Percentiles rank a stretch among this genome's conserved stretches.
Conservation (phyloP, 2,113 vertebrate genomes). For the Alectura lathami region DNA sequence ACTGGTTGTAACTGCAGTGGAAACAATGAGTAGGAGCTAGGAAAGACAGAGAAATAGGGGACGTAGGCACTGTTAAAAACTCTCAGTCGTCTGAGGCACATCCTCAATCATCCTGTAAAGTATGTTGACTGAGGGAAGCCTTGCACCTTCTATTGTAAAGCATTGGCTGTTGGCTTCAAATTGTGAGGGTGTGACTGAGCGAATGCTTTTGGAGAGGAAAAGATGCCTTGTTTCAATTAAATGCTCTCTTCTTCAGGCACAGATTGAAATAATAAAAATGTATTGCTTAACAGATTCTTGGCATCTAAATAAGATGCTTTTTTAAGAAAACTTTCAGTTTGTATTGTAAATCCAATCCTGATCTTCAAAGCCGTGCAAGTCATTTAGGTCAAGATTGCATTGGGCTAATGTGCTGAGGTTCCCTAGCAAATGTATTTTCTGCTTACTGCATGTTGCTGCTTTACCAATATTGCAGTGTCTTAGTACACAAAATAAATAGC, state of each 20-base stretch:
- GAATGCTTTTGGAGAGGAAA: background rate
- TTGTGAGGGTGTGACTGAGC: background rate
- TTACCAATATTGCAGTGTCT: background rate
- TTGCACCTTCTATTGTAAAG: background rate
- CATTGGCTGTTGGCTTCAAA: background rate
- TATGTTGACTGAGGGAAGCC: background rate
- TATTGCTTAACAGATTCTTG: background rate
- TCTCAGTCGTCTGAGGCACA: background rate
- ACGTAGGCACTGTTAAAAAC: background rate
- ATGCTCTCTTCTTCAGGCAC: background rate
- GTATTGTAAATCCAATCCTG: background rate
- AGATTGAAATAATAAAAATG: background rate
- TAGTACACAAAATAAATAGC: background rate
- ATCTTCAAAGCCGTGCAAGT: background rate
- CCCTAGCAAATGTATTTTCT: background rate
- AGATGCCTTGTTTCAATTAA: background rate
- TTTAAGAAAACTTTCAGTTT: background rate
- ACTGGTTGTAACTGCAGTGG: background rate
- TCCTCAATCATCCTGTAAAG: background rate
- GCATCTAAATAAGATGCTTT: background rate
- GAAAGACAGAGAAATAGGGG: background rate
- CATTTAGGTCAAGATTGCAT: background rate
- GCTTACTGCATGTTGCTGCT: background rate
- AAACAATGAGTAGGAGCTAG: background rate
- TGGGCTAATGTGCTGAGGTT: background rate